A percentile compares a stretch with the other conserved stretches of the same genome.
phyloP scores from a whole-genome alignment of 2,113 vertebrate genomes.

The Xiphorhynchus elegans region DNA sequence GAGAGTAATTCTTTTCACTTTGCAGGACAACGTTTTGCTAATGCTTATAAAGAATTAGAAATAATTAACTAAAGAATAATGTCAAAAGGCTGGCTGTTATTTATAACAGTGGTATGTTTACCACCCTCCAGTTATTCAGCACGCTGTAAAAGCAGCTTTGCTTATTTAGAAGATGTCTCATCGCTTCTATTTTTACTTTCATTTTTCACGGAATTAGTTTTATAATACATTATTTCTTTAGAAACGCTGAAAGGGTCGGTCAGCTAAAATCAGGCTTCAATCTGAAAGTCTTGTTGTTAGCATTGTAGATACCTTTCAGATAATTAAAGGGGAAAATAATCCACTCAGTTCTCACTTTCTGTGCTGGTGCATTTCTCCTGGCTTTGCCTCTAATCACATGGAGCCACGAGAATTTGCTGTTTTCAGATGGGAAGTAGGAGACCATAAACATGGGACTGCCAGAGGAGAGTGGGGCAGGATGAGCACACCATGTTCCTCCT shows the following conservation, averaged over 20 bases:
- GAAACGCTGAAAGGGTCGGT: conserved; percentile 24
- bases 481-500: not conserved
- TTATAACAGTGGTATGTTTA: conserved; percentile 42
- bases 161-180: conserved; percentile 59
- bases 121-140: conserved; percentile 47
- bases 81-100: conserved; percentile 47
- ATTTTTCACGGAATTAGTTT: conserved; percentile 48
- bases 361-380: not conserved
- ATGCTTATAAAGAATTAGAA: not conserved
- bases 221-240: conserved; percentile 21
- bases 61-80: conserved; percentile 18
- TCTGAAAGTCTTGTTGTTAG: conserved; percentile 27
- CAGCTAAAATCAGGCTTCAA: not conserved
- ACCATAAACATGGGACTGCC: not conserved
- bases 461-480: not conserved
- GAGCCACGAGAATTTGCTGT: not conserved
- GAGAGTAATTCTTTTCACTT: not conserved
- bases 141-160: conserved; percentile 55
- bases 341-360: not conserved
- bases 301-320: not conserved
- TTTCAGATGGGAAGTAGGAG: not conserved
- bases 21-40: not conserved
- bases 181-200: conserved; percentile 49
- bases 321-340: not conserved
- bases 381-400: not conserved